These are phyloP conservation scores for Heliornis fulica DNA, from an alignment of 2,113 vertebrate genomes.

Conservation along the genomic window DNA sequence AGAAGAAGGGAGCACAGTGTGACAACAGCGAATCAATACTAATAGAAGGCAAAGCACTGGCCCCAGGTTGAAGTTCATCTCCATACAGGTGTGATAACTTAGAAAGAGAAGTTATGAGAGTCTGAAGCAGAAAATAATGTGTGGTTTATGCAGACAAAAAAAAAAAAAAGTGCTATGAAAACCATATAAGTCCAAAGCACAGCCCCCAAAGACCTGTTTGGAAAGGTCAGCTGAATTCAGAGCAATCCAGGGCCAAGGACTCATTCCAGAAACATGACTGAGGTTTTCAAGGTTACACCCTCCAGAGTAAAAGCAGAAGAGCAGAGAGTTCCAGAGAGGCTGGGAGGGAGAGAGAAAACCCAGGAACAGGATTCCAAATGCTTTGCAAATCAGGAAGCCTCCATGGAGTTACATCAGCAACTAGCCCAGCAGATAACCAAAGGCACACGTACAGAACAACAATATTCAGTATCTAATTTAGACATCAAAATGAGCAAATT, in stretches of 20 bases:
- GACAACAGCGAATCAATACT: not conserved
- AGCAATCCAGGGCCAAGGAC: not conserved
- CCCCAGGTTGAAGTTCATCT: not conserved
- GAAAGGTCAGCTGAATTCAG: not conserved
- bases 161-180: not conserved
- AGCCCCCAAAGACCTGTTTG: not conserved
- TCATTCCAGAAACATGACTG: not conserved
- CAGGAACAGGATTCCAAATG: not conserved
- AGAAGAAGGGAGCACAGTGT: rapidly evolving
- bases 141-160: not conserved
- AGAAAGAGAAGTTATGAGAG: not conserved
- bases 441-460: not conserved
- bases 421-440: not conserved
- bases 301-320: not conserved
- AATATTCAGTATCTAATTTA: not conserved
- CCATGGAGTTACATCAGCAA: not conserved
- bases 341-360: not conserved
- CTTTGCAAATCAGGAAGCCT: not conserved
- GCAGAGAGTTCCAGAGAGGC: not conserved
- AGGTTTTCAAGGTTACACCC: slow-evolving; percentile 1
- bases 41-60: not conserved
- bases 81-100: not conserved
- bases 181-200: not conserved
- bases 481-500: not conserved
- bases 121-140: not conserved